A percentile compares a stretch with the other conserved stretches of the same genome.
These are phyloP conservation scores for Lepilemur ruficaudatus DNA, from an alignment of 2,797 vertebrate genomes.

Conservation along the genomic window DNA sequence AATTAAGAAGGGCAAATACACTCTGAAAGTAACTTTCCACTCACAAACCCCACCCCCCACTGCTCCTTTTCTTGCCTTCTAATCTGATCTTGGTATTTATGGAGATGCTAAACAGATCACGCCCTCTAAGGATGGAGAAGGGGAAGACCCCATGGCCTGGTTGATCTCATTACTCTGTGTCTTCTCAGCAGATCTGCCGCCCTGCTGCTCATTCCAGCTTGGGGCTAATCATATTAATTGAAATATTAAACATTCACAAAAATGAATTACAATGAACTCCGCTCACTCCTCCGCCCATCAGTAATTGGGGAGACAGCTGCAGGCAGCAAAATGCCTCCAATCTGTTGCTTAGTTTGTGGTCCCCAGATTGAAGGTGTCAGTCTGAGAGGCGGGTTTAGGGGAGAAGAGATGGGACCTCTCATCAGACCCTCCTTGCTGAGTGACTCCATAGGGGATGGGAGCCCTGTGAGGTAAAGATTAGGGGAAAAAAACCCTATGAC, in stretches of 20 bases:
- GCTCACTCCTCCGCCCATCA: conserved; percentile 27
- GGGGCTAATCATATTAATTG: conserved; percentile 73
- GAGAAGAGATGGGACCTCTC: background rate
- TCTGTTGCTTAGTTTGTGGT: background rate
- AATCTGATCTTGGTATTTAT: conserved; percentile 72
- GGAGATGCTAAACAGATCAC: conserved; percentile 69
- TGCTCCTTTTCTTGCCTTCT: conserved; percentile 25
- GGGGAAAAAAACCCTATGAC: background rate
- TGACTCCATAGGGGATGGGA: background rate
- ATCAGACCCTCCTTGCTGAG: background rate
- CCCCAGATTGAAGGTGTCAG: background rate
- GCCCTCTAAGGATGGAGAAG: conserved; percentile 4
- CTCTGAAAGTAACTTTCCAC: conserved; percentile 62
- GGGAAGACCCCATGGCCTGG: conserved; percentile 51
- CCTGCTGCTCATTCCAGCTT: conserved; percentile 61
- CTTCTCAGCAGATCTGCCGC: conserved; percentile 71
- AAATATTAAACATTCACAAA: conserved; percentile 74
- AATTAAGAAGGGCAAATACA: background rate
- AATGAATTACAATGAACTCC: conserved; percentile 63
- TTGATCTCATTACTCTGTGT: conserved; percentile 70
- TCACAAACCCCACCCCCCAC: conserved; percentile 22
- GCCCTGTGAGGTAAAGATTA: background rate
- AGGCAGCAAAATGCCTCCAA: background rate
- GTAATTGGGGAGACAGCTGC: background rate
- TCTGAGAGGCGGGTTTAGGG: background rate